A percentile compares a stretch with the other conserved stretches of the same genome.
Conservation (phyloP, 2,113 vertebrate species). For the Leucopternis melanops region DNA sequence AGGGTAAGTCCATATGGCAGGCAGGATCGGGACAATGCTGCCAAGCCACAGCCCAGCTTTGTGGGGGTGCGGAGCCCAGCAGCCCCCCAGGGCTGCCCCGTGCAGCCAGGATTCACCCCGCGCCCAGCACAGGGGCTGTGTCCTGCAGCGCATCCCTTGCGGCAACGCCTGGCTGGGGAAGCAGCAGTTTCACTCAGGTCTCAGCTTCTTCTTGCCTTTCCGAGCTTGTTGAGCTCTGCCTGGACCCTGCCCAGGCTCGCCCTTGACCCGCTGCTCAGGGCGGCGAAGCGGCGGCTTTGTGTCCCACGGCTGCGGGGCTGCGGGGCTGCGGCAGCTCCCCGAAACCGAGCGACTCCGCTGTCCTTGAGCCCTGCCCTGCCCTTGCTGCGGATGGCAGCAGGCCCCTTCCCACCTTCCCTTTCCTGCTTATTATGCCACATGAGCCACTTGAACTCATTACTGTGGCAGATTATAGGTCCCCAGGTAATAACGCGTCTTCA, state of each 20-base stretch:
- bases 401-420: slow-evolving; percentile 32
- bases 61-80: neutral
- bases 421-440: slow-evolving; percentile 66
- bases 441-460: slow-evolving; percentile 68
- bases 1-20: fast-evolving
- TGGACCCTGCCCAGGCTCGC: neutral
- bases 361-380: slow-evolving; percentile 65
- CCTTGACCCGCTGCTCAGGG: fast-evolving
- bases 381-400: neutral
- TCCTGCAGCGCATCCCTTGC: neutral
- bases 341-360: neutral
- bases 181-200: neutral
- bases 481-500: slow-evolving; percentile 55
- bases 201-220: neutral
- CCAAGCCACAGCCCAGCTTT: neutral
- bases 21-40: neutral
- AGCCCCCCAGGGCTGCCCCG: fast-evolving
- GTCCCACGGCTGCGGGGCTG: neutral
- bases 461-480: slow-evolving; percentile 64
- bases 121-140: neutral
- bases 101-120: neutral
- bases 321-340: neutral
- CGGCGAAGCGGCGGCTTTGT: fast-evolving
- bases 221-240: neutral
- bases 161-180: fast-evolving